Base-by-base conservation (phyloP, 2,113 vertebrate genomes). In the Nibea albiflora region DNA sequence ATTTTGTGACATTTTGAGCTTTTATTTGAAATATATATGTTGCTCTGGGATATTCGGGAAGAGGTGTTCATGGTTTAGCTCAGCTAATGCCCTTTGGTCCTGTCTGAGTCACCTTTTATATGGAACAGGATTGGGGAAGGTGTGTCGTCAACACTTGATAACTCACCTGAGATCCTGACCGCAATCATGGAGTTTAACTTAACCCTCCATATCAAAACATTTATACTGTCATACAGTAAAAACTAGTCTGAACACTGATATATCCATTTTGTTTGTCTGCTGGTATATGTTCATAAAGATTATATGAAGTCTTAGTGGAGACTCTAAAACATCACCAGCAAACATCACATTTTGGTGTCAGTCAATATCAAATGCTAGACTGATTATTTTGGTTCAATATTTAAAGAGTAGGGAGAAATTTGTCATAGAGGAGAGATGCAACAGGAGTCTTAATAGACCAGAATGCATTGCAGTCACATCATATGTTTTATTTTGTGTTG, bases 31-130 rank as follows among this genome's bases (percentile, higher is more conserved):
- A 69, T 35, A 50, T 52, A 6, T 22, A 15, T 5, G 28, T 35
- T 22, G 10, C 12, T 22, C 12, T n/a, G 12, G 44, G 39, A 46
- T 75, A 80, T 39, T n/a, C 28, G 50, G 28, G 14, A 56, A 69
- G 22, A 44, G 4, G 20, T 62, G 24, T 12, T 54, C 11, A 60
- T 35, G 15, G n/a, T 49, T 39, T 11, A 46, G 20, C 39, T 28
- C 15, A 62, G 24, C 35, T 54, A 31, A 12, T 84, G 84, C 74
- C 46, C 80, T 85, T 88, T 89, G 81, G 19, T 73, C 80, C 17
- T 47, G 53, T 57, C 20, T 47, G 50, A 75, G 57, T 42, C 26
- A 26, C 58, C 19, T n/a, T n/a, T 57, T 7, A 65, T 35, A 65
- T 14, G 68, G 77, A 64, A 24, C 65, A 20, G 16, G 22, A 6